Evolutionary conservation across 2,888 invertebrate genomes (phyloP), one percentile per base, ranked within the genome.

Genomic region (Apoda limacodes): DNA sequence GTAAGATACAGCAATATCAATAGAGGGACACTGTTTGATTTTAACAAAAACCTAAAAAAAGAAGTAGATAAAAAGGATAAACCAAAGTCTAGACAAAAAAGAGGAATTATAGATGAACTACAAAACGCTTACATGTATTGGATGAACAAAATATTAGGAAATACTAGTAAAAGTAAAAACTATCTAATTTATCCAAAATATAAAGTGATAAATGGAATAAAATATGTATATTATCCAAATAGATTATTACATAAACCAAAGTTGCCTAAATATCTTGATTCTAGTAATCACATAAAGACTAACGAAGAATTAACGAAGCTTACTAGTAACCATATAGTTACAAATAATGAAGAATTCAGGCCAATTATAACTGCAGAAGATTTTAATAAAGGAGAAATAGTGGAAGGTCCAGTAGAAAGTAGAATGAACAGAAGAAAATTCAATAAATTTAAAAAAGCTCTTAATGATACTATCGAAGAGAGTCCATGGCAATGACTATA

Each of bases 401-500:
- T 72, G 0, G 75, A 78, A 44, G 62, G 56, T 1, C 55, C 52
- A 0, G 44, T 59, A 0, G 66, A 71, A 42, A 63, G 63, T 33
- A 59, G 71, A 30, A 69, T 62, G 66, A 48, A 38, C 3, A 63
- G 50, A 21, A 68, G 65, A 30, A 70, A 66, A 25, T 51, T 74
- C 27, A 50, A 56, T 21, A 65, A 68, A 42, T 60, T 75, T 42
- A 71, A 68, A 28, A 57, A 71, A 13, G 52, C 56, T 13, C 52
- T 74, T 9, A 68, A 63, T 21, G 67, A 71, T 15, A 68, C 67
- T 0, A 32, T 78, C 2, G 76, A 76, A 2, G 72, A 75, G 2
- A 70, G 70, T 55, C 74, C 75, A 1, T 78, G 76, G 78, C 57
- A 74, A 72, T 80, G 78, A 80, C 78, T 80, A 80, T 78, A 52